phyloP scores from a whole-genome alignment of 2,888 invertebrate species.

The Cryptus viduatorius region DNA sequence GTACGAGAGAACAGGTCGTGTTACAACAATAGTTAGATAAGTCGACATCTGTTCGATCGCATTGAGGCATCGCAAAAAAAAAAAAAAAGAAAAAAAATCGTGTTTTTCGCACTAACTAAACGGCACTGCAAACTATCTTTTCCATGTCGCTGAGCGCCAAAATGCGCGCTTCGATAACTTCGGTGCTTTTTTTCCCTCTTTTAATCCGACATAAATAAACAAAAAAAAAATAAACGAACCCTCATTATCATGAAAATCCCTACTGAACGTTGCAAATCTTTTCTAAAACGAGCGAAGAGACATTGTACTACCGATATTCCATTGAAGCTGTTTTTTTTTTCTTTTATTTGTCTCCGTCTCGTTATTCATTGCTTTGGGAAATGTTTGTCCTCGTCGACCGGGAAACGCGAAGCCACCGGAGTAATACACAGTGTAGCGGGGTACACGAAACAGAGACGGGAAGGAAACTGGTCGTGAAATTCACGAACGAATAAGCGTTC shows the following conservation, averaged over 20 bases:
- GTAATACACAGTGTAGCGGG: slow-evolving; percentile 37
- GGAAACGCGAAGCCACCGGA: slow-evolving; percentile 54
- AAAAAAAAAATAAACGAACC: slow-evolving; percentile 10
- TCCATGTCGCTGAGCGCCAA: not conserved
- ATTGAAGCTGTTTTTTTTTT: not conserved
- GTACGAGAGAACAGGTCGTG: slow-evolving; percentile 17
- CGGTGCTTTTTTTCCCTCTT: not conserved
- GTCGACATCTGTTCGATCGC: slow-evolving; percentile 46
- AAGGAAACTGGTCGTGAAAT: slow-evolving; percentile 72
- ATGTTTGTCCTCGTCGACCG: slow-evolving; percentile 60
- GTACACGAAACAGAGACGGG: slow-evolving; percentile 8
- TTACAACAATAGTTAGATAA: slow-evolving; percentile 15
- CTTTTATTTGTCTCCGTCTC: slow-evolving; percentile 27
- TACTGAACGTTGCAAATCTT: slow-evolving; percentile 17
- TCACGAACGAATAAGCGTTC: slow-evolving; percentile 70
- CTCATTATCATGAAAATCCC: slow-evolving; percentile 27
- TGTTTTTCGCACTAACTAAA: slow-evolving; percentile 17
- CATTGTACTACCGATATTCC: slow-evolving; percentile 27
- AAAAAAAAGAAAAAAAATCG: not conserved
- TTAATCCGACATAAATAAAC: not conserved
- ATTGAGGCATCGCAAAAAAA: slow-evolving; percentile 19
- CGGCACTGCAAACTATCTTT: not conserved
- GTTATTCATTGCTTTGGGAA: slow-evolving; percentile 49
- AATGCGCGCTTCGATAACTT: slow-evolving; percentile 13
- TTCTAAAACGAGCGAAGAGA: not conserved